phyloP scores from a whole-genome alignment of 2,797 vertebrate genomes.

The Neostethus bicornis region DNA sequence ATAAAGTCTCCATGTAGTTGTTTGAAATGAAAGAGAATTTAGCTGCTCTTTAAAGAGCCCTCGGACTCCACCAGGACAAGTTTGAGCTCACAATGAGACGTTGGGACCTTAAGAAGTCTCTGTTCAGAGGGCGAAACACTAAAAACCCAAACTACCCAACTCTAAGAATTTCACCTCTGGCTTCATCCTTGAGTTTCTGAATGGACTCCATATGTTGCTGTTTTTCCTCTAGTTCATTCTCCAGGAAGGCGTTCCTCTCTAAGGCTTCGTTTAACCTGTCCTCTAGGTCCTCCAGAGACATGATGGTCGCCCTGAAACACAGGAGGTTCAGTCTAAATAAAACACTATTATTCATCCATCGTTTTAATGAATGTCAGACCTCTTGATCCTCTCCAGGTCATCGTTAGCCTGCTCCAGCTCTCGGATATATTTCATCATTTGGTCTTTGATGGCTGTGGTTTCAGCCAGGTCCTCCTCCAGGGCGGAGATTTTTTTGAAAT shows the following conservation, averaged over 20 bases:
- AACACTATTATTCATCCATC: too few relatives aligned
- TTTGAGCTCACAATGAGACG: too few relatives aligned
- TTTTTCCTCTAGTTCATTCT: slow-evolving; percentile 92
- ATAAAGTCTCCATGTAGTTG: too few relatives aligned
- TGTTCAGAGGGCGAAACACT: too few relatives aligned
- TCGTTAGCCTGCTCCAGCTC: slow-evolving; percentile 96
- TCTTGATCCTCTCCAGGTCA: slow-evolving; percentile 93
- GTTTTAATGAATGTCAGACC: too few relatives aligned
- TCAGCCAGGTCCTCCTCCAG: slow-evolving; percentile 91
- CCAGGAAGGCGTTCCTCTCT: slow-evolving; percentile 91
- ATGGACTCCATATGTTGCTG: slow-evolving; percentile 88
- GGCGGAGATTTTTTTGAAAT: slow-evolving; percentile 86
- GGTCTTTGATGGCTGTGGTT: slow-evolving; percentile 88
- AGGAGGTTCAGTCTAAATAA: background rate
- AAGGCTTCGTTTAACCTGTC: slow-evolving; percentile 92
- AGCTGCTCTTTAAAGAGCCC: too few relatives aligned
- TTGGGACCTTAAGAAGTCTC: too few relatives aligned
- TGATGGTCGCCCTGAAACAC: slow-evolving; percentile 85
- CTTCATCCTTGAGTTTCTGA: slow-evolving; percentile 91
- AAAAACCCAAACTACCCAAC: too few relatives aligned
- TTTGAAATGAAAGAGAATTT: too few relatives aligned
- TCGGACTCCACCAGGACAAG: too few relatives aligned
- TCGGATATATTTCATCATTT: slow-evolving; percentile 93
- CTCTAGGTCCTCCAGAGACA: slow-evolving; percentile 93
- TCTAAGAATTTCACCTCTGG: slow-evolving; percentile 83